Conservation (phyloP, 1,140 invertebrate species). For the Zaprionus gabonicus region DNA sequence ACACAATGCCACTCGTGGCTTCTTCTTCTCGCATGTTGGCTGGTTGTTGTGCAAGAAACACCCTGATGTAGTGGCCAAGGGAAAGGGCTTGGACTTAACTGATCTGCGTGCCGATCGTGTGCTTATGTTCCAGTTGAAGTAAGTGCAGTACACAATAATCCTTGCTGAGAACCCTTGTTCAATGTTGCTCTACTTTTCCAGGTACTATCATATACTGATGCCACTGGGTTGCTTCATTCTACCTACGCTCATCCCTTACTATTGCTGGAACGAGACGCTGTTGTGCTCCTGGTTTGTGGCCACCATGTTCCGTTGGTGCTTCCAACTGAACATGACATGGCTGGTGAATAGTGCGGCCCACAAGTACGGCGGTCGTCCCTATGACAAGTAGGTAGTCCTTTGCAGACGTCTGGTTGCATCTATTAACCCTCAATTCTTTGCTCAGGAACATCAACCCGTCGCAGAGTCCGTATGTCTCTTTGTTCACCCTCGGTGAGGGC, state of each 20-base stretch:
- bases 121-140: constrained; percentile 94
- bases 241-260: constrained; percentile 92
- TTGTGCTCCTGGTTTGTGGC: constrained; percentile 91
- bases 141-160: constrained; percentile 66
- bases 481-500: constrained; percentile 91
- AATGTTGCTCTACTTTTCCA: constrained; percentile 77
- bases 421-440: background rate
- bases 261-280: constrained; percentile 92
- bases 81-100: constrained; percentile 92
- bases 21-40: constrained; percentile 98
- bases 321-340: constrained; percentile 96
- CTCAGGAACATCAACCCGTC: constrained; percentile 88
- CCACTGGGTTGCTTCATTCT: constrained; percentile 92
- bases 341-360: constrained; percentile 97
- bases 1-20: constrained; percentile 95
- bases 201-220: constrained; percentile 93
- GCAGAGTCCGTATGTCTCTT: constrained; percentile 88
- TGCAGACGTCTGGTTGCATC: background rate
- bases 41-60: constrained; percentile 97
- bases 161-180: background rate
- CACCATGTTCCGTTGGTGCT: constrained; percentile 92
- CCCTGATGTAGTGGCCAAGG: constrained; percentile 93
- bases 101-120: constrained; percentile 95
- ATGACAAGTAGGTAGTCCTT: constrained; percentile 89
- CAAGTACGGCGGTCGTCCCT: constrained; percentile 94